A percentile compares a stretch with the other conserved stretches of the same genome.
These are phyloP conservation scores for Orthosia gothica DNA, from an alignment of 2,888 invertebrate genomes.

Conservation along the genomic window DNA sequence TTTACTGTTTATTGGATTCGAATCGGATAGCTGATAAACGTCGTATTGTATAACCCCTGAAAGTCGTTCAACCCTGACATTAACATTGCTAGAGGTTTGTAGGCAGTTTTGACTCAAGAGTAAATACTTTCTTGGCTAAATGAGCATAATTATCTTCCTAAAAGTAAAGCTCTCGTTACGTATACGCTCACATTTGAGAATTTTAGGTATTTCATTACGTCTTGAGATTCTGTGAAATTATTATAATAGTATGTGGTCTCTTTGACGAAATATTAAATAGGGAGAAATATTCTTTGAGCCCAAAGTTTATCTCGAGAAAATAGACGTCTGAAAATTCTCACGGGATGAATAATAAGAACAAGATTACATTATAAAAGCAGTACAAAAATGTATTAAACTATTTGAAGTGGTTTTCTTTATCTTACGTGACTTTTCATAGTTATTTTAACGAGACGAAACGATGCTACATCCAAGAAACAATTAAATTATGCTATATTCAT, in stretches of 20 bases:
- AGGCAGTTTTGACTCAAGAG: neutral
- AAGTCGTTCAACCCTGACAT: neutral
- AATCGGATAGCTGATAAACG: constrained; percentile 6
- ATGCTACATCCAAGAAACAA: neutral
- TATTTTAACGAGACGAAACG: neutral
- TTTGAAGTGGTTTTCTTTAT: constrained; percentile 5
- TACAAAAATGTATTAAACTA: constrained; percentile 11
- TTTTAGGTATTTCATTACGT: constrained; percentile 33
- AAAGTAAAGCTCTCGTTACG: constrained; percentile 18
- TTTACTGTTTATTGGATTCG: constrained; percentile 9
- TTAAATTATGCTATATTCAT: too few species aligned
- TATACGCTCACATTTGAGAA: constrained; percentile 3
- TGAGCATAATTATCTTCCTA: constrained; percentile 16
- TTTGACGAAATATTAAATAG: constrained; percentile 40
- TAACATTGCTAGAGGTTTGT: neutral
- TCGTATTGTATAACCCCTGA: neutral
- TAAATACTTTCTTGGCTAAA: constrained; percentile 19
- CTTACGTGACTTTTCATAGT: neutral
- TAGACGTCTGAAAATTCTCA: constrained; percentile 22
- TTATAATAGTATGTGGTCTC: constrained; percentile 14
- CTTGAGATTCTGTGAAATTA: constrained; percentile 7
- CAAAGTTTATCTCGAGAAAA: constrained; percentile 17
- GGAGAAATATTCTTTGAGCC: constrained; percentile 28
- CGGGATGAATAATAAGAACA: constrained; percentile 23
- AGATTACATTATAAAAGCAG: constrained; percentile 28